Evolutionary conservation across 2,888 invertebrate genomes (phyloP), one percentile per base, ranked within the genome.

Genomic region (Nephrocerus scutellatus): DNA sequence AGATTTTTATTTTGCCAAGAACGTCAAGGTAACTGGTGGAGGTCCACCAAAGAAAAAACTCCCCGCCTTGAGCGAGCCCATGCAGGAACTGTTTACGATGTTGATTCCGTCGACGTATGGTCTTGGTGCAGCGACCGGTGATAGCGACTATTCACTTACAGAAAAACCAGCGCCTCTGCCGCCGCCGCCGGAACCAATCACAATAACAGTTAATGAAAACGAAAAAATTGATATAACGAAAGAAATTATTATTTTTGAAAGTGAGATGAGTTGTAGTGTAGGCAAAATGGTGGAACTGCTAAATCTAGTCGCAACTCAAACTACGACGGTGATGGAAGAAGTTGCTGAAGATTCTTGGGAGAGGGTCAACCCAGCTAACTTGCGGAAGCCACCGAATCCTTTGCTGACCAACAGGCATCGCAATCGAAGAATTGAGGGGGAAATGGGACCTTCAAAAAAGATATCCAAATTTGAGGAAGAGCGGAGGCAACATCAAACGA

Each of bases 381-480:
- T 29, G 16, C 16, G 29, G 4, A 29, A 29, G 12, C 29, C 18
- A 29, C 29, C 29, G 16, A 16, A 29, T 19, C n/a, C n/a, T n/a
- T n/a, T n/a, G n/a, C n/a, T n/a, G n/a, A n/a, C n/a, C n/a, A n/a
- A n/a, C n/a, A n/a, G n/a, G n/a, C n/a, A n/a, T n/a, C n/a, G n/a
- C n/a, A n/a, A n/a, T n/a, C n/a, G n/a, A n/a, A n/a, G n/a, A 9
- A 18, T 29, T 29, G 18, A 10, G 2, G 16, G 6, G 8, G 29
- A 12, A 14, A 6, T 29, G 22, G 22, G 22, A 22, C 22, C 22
- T 22, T 9, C 29, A 18, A 8, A 5, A 29, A 18, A 29, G 12
- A 8, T 29, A 14, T 29, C 29, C 16, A 29, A 29, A 18, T 16
- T 29, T 5, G 29, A 29, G 29, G 29, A 29, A 18, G 30, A 18